A percentile compares a stretch with the other conserved stretches of the same genome.
phyloP scores from a whole-genome alignment of 2,113 vertebrate species.

The Gymnorhina tibicen region DNA sequence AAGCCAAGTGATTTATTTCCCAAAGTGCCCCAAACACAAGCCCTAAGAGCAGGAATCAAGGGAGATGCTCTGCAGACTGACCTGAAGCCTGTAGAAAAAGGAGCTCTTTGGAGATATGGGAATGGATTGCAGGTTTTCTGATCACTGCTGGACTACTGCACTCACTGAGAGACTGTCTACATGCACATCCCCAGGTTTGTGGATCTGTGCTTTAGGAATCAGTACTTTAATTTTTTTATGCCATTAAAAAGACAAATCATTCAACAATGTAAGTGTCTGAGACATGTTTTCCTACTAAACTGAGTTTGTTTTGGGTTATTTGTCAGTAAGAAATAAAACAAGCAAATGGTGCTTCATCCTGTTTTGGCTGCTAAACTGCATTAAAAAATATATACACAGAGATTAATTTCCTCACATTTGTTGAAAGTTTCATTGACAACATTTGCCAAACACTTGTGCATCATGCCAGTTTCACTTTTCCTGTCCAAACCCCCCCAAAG shows the following conservation, averaged over 20 bases:
- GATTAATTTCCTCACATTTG: not conserved
- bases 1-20: not conserved
- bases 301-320: not conserved
- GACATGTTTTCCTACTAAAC: not conserved
- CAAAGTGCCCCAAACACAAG: not conserved
- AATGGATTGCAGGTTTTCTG: not conserved
- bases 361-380: not conserved
- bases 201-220: not conserved
- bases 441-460: not conserved
- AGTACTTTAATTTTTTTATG: not conserved
- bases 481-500: rapidly evolving
- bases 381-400: not conserved
- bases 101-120: not conserved
- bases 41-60: not conserved
- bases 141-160: not conserved
- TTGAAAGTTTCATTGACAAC: not conserved
- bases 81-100: not conserved
- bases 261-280: not conserved
- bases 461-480: not conserved
- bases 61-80: not conserved
- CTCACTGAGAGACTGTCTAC: not conserved
- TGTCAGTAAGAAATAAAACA: not conserved
- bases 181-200: rapidly evolving
- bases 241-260: not conserved
- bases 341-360: not conserved